Evolutionary conservation across 1,140 invertebrate genomes (phyloP).

Genomic region (Euborellia annulipes): DNA sequence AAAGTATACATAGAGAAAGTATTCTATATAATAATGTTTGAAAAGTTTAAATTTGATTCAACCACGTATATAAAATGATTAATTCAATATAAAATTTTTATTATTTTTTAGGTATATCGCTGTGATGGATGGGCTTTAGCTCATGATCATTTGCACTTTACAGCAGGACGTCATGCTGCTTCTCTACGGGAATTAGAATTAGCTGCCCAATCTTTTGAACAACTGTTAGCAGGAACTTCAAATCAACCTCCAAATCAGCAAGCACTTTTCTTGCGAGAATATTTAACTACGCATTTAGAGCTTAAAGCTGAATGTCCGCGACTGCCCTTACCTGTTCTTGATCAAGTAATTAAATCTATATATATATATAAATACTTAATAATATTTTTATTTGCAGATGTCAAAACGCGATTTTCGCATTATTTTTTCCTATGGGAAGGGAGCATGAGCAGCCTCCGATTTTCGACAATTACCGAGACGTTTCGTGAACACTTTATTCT

Average conservation of each 20-base stretch:
- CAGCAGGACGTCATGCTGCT: constrained; percentile 73
- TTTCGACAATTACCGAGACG: no score
- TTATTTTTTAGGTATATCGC: constrained; percentile 34
- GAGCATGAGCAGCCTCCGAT: no score
- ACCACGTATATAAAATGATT: no score
- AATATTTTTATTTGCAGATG: no score
- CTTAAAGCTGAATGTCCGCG: constrained; percentile 18
- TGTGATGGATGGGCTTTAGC: constrained; percentile 79
- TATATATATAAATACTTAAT: no score
- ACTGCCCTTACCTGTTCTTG: constrained; percentile 7
- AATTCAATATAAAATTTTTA: not conserved
- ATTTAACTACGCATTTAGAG: constrained; percentile 66
- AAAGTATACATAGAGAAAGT: no score
- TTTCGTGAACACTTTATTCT: no score
- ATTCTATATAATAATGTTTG: no score
- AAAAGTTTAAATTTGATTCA: no score
- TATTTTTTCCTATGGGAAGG: no score
- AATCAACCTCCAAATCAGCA: constrained; percentile 64
- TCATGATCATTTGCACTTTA: constrained; percentile 90
- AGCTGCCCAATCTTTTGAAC: constrained; percentile 61
- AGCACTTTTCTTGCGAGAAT: constrained; percentile 72
- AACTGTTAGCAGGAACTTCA: constrained; percentile 57
- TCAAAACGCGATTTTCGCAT: no score
- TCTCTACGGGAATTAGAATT: constrained; percentile 58
- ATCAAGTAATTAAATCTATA: constrained; percentile 5